Evolutionary conservation across 2,888 invertebrate genomes (phyloP).

Genomic region (Tipula confusa): DNA sequence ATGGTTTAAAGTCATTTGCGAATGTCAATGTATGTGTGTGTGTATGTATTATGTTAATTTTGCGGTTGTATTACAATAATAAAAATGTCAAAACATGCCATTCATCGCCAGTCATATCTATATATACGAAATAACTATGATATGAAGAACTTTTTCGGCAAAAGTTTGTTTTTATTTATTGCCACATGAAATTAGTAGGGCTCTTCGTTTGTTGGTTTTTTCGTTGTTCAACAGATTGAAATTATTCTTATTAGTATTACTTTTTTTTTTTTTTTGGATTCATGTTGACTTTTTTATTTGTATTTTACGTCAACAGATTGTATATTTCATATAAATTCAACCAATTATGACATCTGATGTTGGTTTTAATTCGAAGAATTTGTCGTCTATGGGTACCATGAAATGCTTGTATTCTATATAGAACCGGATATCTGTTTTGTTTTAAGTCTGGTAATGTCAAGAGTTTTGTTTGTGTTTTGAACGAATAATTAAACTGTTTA

Average conservation of each 20-base stretch:
- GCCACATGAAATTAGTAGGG: neutral
- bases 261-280: neutral
- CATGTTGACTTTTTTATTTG: neutral
- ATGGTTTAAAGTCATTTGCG: neutral
- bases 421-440: no score
- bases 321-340: neutral
- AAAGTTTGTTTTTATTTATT: neutral
- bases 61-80: neutral
- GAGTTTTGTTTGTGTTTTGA: no score
- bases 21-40: neutral
- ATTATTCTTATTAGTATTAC: neutral
- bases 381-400: no score
- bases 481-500: no score
- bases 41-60: neutral
- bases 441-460: no score
- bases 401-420: no score
- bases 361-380: neutral
- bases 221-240: conserved; percentile 7
- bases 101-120: neutral
- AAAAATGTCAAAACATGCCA: conserved; percentile 25
- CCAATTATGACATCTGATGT: neutral
- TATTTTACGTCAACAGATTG: neutral
- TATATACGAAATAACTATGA: neutral
- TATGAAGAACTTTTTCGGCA: neutral
- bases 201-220: neutral